Conservation (phyloP, 2,888 invertebrate genomes). For the Caenorhabditis virilis region DNA sequence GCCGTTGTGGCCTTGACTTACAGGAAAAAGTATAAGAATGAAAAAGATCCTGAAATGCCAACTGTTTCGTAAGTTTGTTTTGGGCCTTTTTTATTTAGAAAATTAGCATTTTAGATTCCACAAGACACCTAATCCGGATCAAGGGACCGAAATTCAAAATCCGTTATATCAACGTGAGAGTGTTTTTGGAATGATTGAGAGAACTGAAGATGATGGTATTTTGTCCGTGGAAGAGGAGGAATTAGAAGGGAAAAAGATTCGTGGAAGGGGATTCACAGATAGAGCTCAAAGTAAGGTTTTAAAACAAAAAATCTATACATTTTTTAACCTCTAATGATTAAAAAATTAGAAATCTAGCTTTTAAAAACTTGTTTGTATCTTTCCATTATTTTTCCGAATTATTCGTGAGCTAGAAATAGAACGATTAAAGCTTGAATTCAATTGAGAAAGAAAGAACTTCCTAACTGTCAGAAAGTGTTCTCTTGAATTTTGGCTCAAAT, state of each 20-base stretch:
- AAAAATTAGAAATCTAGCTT: not conserved
- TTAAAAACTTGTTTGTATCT: not conserved
- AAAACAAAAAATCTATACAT: not conserved
- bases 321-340: not conserved
- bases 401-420: too few species aligned
- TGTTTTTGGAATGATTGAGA: constrained; percentile 9
- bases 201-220: constrained; percentile 6
- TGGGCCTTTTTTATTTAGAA: not conserved
- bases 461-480: not conserved
- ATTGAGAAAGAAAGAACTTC: constrained; percentile 6
- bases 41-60: constrained; percentile 62
- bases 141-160: constrained; percentile 51
- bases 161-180: constrained; percentile 51
- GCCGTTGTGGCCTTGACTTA: constrained; percentile 61
- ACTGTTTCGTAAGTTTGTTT: constrained; percentile 66
- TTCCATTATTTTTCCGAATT: constrained; percentile 1
- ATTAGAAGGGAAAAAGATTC: constrained; percentile 46
- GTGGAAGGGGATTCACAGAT: constrained; percentile 15
- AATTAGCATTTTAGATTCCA: constrained; percentile 22
- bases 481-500: not conserved
- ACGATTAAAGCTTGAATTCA: too few species aligned
- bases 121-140: constrained; percentile 13
- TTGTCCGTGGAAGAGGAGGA: constrained; percentile 51
- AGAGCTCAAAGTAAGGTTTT: constrained; percentile 30
- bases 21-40: constrained; percentile 62